Percentiles rank a stretch among this genome's conserved stretches.
Evolutionary conservation across 2,888 invertebrate genomes (phyloP).

Genomic region (Phyllotreta striolata): DNA sequence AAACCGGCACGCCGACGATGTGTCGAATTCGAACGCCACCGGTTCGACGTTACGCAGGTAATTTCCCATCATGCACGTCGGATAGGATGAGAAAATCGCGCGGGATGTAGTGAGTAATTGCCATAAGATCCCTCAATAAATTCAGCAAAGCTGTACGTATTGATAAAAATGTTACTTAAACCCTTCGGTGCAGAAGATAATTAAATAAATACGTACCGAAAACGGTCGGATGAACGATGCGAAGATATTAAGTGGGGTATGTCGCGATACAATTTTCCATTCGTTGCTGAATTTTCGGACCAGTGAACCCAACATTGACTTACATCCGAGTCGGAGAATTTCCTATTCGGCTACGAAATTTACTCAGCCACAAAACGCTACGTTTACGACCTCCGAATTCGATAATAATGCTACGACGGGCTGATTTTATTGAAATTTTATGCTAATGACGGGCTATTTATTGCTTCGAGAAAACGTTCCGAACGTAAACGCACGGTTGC

Average conservation of each 20-base stretch:
- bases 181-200: no score
- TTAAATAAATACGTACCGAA: not conserved
- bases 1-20: constrained; percentile 4
- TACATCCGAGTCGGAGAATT: constrained; percentile 6
- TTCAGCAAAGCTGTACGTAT: no score
- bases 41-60: no score
- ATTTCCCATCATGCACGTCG: no score
- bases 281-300: constrained; percentile 13
- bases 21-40: not conserved
- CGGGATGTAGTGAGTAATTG: no score
- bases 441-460: constrained; percentile 31
- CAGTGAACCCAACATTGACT: constrained; percentile 6
- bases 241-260: not conserved
- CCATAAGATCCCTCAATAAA: no score
- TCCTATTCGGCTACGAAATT: constrained; percentile 15
- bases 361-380: constrained; percentile 26
- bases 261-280: constrained; percentile 8
- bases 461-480: constrained; percentile 30
- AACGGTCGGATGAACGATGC: not conserved
- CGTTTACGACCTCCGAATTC: constrained; percentile 35
- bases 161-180: no score
- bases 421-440: constrained; percentile 33
- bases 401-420: constrained; percentile 36
- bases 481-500: constrained; percentile 3
- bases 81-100: no score